Conservation (phyloP, 2,888 invertebrate species). For the Morinoia aosen region DNA sequence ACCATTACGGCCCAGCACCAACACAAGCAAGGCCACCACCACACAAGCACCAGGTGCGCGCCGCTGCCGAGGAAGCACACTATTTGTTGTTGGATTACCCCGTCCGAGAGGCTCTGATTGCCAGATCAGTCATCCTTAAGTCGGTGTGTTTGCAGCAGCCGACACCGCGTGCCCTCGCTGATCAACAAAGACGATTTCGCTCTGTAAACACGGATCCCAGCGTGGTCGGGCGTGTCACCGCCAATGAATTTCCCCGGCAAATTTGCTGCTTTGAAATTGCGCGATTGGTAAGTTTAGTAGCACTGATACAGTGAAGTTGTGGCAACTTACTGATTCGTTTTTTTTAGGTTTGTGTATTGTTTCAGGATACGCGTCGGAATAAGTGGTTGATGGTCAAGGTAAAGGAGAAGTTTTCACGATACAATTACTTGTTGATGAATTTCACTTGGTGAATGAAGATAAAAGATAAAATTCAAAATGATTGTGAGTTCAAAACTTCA, state of each 20-base stretch:
- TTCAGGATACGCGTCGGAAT: too few relatives aligned
- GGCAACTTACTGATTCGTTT: too few relatives aligned
- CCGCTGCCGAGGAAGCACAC: not conserved
- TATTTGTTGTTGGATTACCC: constrained; percentile 42
- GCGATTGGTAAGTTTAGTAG: not conserved
- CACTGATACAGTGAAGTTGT: not conserved
- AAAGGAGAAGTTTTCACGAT: too few relatives aligned
- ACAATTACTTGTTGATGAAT: too few relatives aligned
- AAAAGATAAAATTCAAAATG: too few relatives aligned
- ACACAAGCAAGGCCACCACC: not conserved
- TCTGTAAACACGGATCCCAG: not conserved
- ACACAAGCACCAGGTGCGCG: not conserved
- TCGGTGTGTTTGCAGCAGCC: constrained; percentile 34
- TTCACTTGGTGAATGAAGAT: too few relatives aligned
- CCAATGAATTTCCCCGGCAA: not conserved
- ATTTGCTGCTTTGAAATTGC: not conserved
- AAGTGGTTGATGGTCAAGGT: too few relatives aligned
- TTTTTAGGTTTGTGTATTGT: too few relatives aligned
- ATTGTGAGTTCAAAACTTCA: too few relatives aligned
- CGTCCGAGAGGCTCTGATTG: constrained; percentile 44
- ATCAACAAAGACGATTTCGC: constrained; percentile 17
- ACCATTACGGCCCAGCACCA: not conserved
- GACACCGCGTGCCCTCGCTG: not conserved
- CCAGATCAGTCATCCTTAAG: constrained; percentile 52
- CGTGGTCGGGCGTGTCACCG: not conserved